Evolutionary conservation across 2,888 invertebrate species (phyloP).

Genomic region (Drosophila kokeensis): DNA sequence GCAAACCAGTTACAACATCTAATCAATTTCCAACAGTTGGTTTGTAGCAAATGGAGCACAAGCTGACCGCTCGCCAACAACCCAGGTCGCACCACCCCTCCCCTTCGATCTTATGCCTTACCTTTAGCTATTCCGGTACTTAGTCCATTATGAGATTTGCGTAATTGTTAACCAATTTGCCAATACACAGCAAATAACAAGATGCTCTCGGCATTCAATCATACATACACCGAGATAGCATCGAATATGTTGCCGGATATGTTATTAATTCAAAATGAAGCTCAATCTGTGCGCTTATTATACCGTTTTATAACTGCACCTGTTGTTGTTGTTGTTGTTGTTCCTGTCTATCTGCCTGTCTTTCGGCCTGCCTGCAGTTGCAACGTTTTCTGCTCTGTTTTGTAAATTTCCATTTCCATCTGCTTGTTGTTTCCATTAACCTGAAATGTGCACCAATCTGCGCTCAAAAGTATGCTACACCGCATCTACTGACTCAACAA

Average conservation of each 20-base stretch:
- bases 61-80: conserved; percentile 58
- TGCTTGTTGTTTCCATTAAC: conserved; percentile 38
- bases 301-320: conserved; percentile 24
- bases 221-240: background rate
- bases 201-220: conserved; percentile 12
- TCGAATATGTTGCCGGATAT: conserved; percentile 62
- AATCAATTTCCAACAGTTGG: conserved; percentile 66
- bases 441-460: conserved; percentile 30
- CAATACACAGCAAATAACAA: conserved; percentile 48
- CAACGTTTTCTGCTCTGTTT: conserved; percentile 36
- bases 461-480: conserved; percentile 38
- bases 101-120: background rate
- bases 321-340: conserved; percentile 9
- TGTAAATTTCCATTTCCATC: conserved; percentile 41
- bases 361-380: background rate
- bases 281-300: conserved; percentile 70
- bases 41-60: conserved; percentile 49
- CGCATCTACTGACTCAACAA: conserved; percentile 7
- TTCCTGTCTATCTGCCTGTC: background rate
- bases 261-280: conserved; percentile 73
- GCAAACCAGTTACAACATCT: conserved; percentile 51
- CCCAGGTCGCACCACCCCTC: background rate
- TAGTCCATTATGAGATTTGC: conserved; percentile 77
- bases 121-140: conserved; percentile 21
- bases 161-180: conserved; percentile 72